These are phyloP conservation scores for Tipula unca DNA, from an alignment of 2,888 invertebrate species.

Conservation along the genomic window DNA sequence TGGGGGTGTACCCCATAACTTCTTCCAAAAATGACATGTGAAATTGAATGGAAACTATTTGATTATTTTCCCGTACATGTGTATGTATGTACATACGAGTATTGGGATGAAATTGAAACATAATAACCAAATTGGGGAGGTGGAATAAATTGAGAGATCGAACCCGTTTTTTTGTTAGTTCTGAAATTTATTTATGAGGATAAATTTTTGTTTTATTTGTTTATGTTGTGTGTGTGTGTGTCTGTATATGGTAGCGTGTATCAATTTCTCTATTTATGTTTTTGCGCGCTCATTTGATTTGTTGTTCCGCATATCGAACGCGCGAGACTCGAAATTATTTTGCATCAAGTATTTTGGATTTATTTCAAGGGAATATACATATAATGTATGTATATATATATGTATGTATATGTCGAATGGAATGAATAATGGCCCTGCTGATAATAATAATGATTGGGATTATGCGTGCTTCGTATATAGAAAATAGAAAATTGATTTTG, in stretches of 20 bases:
- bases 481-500: neutral
- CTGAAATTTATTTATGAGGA: neutral
- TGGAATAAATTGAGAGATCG: neutral
- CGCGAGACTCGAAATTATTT: neutral
- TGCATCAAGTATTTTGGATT: neutral
- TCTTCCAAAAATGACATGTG: neutral
- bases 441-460: neutral
- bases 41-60: conserved; percentile 8
- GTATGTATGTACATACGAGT: neutral
- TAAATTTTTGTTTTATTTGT: neutral
- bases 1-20: neutral
- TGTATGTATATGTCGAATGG: neutral
- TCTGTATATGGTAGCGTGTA: neutral
- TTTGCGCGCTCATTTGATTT: neutral
- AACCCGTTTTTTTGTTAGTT: neutral
- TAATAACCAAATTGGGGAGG: neutral
- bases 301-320: neutral
- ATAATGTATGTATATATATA: neutral
- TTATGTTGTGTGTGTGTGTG: neutral
- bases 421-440: neutral
- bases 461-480: neutral
- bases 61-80: neutral
- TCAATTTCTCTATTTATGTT: neutral
- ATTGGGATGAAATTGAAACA: neutral
- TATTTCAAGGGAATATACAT: neutral